phyloP scores from a whole-genome alignment of 2,113 vertebrate genomes.

The Columba livia region DNA sequence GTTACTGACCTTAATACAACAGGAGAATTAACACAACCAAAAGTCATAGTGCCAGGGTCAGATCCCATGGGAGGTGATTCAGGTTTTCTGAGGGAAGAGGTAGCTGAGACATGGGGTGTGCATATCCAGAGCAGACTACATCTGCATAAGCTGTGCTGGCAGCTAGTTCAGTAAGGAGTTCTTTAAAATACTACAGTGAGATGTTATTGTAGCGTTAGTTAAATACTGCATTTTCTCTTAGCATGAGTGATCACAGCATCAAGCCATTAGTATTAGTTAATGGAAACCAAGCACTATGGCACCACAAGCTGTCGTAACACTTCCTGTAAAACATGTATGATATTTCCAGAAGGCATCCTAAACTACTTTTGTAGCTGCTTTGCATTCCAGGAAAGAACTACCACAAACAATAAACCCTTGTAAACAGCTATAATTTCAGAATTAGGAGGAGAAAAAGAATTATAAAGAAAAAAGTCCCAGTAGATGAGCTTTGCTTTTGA shows the following conservation, averaged over 20 bases:
- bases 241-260: background rate
- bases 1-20: background rate
- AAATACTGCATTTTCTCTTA: constrained; percentile 16
- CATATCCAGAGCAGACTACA: background rate
- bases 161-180: background rate
- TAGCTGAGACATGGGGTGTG: background rate
- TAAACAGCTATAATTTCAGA: constrained; percentile 23
- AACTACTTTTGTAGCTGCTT: constrained; percentile 2
- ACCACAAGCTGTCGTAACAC: background rate
- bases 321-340: constrained; percentile 32
- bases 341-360: constrained; percentile 42
- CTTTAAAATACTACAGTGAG: background rate
- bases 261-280: constrained; percentile 1
- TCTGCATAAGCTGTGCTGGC: background rate
- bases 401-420: constrained; percentile 12
- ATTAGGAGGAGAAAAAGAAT: constrained; percentile 1
- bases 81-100: background rate
- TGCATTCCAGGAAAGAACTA: constrained; percentile 34
- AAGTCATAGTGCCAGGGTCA: background rate
- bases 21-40: background rate
- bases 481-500: background rate
- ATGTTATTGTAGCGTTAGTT: constrained; percentile 30
- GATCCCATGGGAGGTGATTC: background rate
- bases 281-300: background rate
- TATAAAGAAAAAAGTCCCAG: background rate